Percentiles rank a stretch among this genome's conserved stretches.
phyloP scores from a whole-genome alignment of 2,888 invertebrate genomes.

The Nemapogon koenigi region DNA sequence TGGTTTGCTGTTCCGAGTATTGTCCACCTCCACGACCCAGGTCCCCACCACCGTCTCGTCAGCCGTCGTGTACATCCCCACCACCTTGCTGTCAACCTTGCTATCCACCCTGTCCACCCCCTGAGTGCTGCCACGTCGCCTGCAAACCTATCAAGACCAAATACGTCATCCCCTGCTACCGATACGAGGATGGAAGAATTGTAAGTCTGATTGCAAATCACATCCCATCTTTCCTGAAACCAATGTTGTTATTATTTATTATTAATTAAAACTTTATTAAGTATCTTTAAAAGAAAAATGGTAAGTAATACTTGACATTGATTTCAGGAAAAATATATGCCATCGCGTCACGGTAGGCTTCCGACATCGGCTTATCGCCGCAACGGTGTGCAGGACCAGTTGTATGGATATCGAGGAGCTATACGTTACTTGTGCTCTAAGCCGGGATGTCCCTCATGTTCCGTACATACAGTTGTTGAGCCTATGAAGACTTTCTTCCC shows the following conservation, averaged over 20 bases:
- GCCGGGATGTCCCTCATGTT: conserved; percentile 19
- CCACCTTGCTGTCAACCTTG: neutral
- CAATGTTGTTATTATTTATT: conserved; percentile 17
- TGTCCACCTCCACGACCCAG: neutral
- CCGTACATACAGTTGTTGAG: conserved; percentile 35
- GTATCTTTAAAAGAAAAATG: too few species aligned
- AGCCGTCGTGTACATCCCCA: neutral
- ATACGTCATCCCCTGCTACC: conserved; percentile 53
- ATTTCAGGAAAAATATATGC: conserved; percentile 59
- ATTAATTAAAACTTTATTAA: neutral
- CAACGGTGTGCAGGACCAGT: conserved; percentile 52
- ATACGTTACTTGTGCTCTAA: conserved; percentile 37
- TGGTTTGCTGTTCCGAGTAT: neutral
- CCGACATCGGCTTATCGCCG: conserved; percentile 41
- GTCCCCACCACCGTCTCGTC: neutral
- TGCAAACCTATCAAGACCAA: conserved; percentile 38
- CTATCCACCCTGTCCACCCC: neutral
- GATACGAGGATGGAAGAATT: conserved; percentile 55
- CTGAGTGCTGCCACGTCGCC: conserved; percentile 4
- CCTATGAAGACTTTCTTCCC: conserved; percentile 33
- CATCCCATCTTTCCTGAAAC: conserved; percentile 20
- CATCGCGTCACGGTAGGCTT: conserved; percentile 44
- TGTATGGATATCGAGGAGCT: conserved; percentile 49
- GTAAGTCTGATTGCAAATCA: conserved; percentile 30
- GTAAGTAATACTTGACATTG: conserved; percentile 43